These are phyloP conservation scores for Amphimedon queenslandica DNA, from an alignment of 37 sponge, comb jelly and placozoan species.

Conservation along the genomic window DNA sequence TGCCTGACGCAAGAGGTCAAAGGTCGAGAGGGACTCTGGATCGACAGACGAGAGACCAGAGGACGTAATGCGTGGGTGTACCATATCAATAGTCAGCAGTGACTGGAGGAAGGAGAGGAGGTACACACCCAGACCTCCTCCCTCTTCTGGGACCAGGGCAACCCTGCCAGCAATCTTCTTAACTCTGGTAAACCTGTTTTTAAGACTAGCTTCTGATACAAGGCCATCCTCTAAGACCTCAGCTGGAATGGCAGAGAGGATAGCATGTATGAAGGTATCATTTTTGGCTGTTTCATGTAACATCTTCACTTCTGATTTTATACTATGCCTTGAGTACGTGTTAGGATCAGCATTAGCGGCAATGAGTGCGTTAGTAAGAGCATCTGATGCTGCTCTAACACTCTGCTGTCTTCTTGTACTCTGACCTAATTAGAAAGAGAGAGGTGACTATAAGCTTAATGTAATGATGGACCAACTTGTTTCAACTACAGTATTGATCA, in stretches of 20 bases:
- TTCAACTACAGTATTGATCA: constrained; percentile 56
- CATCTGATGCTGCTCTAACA: constrained; percentile 58
- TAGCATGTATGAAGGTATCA: constrained; percentile 39
- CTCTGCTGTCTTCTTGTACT: constrained; percentile 40
- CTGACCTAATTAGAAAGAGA: constrained; percentile 8
- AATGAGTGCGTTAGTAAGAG: constrained; percentile 37
- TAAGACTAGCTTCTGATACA: constrained; percentile 47
- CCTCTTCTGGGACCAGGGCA: constrained; percentile 68
- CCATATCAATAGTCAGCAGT: constrained; percentile 30
- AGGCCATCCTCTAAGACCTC: constrained; percentile 40
- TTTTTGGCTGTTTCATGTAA: constrained; percentile 38
- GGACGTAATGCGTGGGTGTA: neutral
- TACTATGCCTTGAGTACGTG: constrained; percentile 11
- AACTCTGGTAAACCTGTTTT: constrained; percentile 58
- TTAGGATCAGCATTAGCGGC: constrained; percentile 13
- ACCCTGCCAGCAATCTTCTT: constrained; percentile 51
- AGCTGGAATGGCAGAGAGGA: constrained; percentile 54
- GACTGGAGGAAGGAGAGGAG: constrained; percentile 58
- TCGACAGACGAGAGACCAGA: neutral
- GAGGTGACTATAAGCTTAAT: neutral
- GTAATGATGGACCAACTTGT: constrained; percentile 7
- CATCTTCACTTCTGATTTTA: constrained; percentile 28
- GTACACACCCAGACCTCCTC: constrained; percentile 60
- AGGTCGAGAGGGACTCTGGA: constrained; percentile 28
- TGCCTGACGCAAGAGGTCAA: constrained; percentile 47